Evolutionary conservation across 2,113 vertebrate genomes (phyloP), one percentile per base, ranked within the genome.

Genomic region (Cinclus cinclus): DNA sequence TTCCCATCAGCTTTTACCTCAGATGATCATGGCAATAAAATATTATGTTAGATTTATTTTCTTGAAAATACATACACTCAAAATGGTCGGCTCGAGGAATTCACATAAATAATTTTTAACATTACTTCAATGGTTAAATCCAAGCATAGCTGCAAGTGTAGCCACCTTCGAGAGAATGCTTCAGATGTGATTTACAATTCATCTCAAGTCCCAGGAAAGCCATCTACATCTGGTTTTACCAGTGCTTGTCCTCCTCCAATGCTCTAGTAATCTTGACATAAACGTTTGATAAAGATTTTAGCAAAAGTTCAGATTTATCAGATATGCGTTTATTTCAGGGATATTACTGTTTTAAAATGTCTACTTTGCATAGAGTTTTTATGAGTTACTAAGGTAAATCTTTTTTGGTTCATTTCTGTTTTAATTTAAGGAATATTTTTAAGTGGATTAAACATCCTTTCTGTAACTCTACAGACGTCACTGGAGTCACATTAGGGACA

Each of bases 71-170:
- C 3, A 42, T 58, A 24, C 9, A 15, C 35, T 86, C 22, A 41
- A 65, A 90, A 53, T 10, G 2, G 5, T 31, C 11, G 17, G 9
- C 28, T 47, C 0, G 0, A 70, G 39, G 5, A 78, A 49, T 10
- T 37, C 23, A 41, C 21, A 69, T 33, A 65, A 79, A 71, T 30
- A 55, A 42, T 60, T 59, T 87, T 75, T 64, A 30, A n/a, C 71
- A 13, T 63, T 69, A 22, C 11, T 71, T 55, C 31, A 77, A 30
- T 35, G 59, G 68, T 42, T 17, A 31, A 92, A 83, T 69, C 2
- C 31, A 69, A 80, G 9, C 17, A 60, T 4, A 73, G 20, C 24
- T 76, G 13, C 22, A 92, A 37, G 52, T 62, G 25, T 11, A 92
- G 10, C 10, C 20, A 46, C n/a, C 33, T 69, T 20, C 52, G 20